These are phyloP conservation scores for Mythimna impura DNA, from an alignment of 2,888 invertebrate species.

Conservation along the genomic window DNA sequence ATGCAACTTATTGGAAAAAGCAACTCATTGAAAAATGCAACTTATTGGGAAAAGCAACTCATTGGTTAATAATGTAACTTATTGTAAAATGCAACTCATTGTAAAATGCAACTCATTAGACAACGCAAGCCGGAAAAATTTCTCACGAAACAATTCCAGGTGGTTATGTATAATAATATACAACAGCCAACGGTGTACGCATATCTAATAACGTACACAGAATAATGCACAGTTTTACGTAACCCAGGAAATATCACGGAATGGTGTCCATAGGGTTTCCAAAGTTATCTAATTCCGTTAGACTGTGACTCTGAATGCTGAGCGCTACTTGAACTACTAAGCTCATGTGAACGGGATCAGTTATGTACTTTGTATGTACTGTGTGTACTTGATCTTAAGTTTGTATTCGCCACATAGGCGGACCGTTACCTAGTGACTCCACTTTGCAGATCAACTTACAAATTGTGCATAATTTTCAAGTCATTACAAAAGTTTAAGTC, in stretches of 20 bases:
- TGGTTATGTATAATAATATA: background rate
- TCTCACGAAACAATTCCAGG: constrained; percentile 18
- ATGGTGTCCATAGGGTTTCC: constrained; percentile 28
- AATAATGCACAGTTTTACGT: constrained; percentile 24
- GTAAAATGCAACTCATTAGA: background rate
- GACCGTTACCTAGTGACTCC: constrained; percentile 43
- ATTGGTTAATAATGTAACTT: no score
- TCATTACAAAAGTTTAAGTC: background rate
- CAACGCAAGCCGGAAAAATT: constrained; percentile 17
- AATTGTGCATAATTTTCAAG: constrained; percentile 21
- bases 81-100: no score
- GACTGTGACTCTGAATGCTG: constrained; percentile 38
- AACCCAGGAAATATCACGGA: constrained; percentile 37
- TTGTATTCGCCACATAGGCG: constrained; percentile 46
- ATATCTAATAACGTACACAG: constrained; percentile 11
- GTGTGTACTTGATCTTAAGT: constrained; percentile 22
- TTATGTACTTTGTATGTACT: constrained; percentile 37
- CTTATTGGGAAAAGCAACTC: no score
- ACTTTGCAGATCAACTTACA: constrained; percentile 39
- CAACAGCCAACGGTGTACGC: background rate
- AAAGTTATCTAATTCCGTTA: constrained; percentile 49
- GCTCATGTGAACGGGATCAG: constrained; percentile 48
- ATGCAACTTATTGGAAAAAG: no score
- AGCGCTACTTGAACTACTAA: constrained; percentile 14
- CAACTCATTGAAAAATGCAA: no score